These are phyloP conservation scores for Odontocerum albicorne DNA, from an alignment of 2,888 invertebrate genomes.

Conservation along the genomic window DNA sequence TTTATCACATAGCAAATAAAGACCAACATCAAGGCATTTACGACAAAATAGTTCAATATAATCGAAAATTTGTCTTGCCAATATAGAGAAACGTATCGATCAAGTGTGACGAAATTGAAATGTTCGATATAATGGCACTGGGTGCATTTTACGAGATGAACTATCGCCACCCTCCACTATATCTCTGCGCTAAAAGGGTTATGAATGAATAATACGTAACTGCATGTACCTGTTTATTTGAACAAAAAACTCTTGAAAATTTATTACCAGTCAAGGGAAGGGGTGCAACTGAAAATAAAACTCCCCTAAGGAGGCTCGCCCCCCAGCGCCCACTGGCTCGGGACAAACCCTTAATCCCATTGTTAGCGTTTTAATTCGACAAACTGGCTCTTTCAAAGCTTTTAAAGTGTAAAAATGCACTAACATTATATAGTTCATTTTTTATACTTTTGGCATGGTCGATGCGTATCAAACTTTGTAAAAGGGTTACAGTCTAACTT, in stretches of 20 bases:
- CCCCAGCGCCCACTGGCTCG: slow-evolving; percentile 5
- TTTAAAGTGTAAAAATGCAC: slow-evolving; percentile 34
- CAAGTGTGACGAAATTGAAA: slow-evolving; percentile 15
- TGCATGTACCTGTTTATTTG: slow-evolving; percentile 35
- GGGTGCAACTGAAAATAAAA: slow-evolving; percentile 34
- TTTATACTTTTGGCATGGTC: slow-evolving; percentile 35
- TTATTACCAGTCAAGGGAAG: slow-evolving; percentile 29
- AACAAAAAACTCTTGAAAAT: slow-evolving; percentile 35
- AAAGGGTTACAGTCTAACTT: slow-evolving; percentile 25
- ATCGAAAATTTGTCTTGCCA: slow-evolving; percentile 4
- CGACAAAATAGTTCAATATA: too few relatives aligned
- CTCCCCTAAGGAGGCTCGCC: slow-evolving; percentile 27
- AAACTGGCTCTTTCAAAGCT: slow-evolving; percentile 36
- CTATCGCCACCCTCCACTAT: neutral
- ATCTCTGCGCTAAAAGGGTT: slow-evolving; percentile 26
- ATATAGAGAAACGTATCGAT: slow-evolving; percentile 8
- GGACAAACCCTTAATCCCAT: slow-evolving; percentile 32
- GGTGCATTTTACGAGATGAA: too few relatives aligned
- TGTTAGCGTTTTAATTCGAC: slow-evolving; percentile 37
- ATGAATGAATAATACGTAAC: slow-evolving; percentile 36
- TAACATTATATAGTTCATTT: slow-evolving; percentile 31
- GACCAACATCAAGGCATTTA: too few relatives aligned
- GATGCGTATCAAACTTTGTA: slow-evolving; percentile 20
- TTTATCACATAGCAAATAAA: too few relatives aligned
- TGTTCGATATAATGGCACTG: slow-evolving; percentile 9